Conservation (phyloP, 1,140 invertebrate species). For the Gryllus bimaculatus region DNA sequence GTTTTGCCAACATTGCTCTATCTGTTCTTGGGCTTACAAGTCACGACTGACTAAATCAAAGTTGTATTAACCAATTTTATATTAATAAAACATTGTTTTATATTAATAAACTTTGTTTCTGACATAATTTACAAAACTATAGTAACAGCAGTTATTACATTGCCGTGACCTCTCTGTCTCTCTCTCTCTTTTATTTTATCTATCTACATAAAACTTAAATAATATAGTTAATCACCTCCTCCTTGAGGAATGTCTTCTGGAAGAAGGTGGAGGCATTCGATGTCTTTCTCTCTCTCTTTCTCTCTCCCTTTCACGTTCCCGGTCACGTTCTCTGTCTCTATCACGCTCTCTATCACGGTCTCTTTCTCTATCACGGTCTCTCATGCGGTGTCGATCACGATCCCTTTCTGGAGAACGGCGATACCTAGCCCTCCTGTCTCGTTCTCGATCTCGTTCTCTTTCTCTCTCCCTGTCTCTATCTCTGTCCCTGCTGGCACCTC, state of each 20-base stretch:
- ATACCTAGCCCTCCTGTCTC: constrained; percentile 18
- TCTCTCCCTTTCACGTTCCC: constrained; percentile 24
- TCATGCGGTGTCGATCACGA: constrained; percentile 22
- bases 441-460: constrained; percentile 32
- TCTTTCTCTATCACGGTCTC: constrained; percentile 21
- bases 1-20: too few species aligned
- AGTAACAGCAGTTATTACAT: too few species aligned
- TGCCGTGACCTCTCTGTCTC: too few species aligned
- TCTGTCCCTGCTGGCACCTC: constrained; percentile 37
- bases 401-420: constrained; percentile 25
- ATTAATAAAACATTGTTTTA: too few species aligned
- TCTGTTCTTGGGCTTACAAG: too few species aligned
- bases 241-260: constrained; percentile 7
- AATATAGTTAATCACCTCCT: constrained; percentile 1
- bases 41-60: too few species aligned
- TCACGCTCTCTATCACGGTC: constrained; percentile 26
- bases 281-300: constrained; percentile 24
- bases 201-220: neutral
- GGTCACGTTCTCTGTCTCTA: constrained; percentile 21
- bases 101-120: too few species aligned
- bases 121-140: too few species aligned
- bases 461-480: constrained; percentile 38
- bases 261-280: constrained; percentile 15
- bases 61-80: too few species aligned
- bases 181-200: too few species aligned